Evolutionary conservation across 2,797 vertebrate species (phyloP), one percentile per base, ranked within the genome.

Genomic region (Champsocephalus gunnari): DNA sequence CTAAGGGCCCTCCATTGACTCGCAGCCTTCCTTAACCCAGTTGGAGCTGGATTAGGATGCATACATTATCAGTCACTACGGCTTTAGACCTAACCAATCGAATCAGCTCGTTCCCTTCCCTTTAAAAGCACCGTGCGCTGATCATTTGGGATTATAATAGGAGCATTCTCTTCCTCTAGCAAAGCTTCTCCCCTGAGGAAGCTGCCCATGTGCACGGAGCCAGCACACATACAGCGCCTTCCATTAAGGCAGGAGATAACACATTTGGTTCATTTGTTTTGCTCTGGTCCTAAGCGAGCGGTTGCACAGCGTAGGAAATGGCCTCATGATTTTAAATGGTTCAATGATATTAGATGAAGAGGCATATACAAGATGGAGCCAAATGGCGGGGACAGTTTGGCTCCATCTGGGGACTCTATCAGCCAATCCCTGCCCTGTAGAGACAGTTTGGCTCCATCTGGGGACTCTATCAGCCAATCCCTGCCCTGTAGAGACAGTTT

Each of bases 31-130:
- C 64, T 66, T 48, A 63, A 64, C 69, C 41, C 82, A 77, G 82
- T 69, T 75, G 82, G 79, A 89, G 75, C 11, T 65, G 63, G 73
- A 86, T 82, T 73, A 83, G 63, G 65, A 28, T 3, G 83, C 79
- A 81, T 79, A 73, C 59, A 84, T 80, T 73, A 81, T 79, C 61
- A 55, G 59, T 57, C 44, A 21, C 71, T 43, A n/a, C 76, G 59
- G 69, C 74, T 79, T 79, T 72, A 68, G 43, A 83, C 41, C 45
- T 9, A 66, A 58, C 69, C 79, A 80, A 76, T 81, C 68, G 66
- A 60, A 85, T 76, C 71, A 75, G 50, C 70, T 53, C 1, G 0
- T 68, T n/a, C 59, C 53, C 59, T 79, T 56, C 44, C 32, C 17
- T 66, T 77, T 61, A 73, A 68, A 86, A 73, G 56, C 62, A 38